Conservation (phyloP, 1,140 invertebrate genomes). For the Zophobas morio region DNA sequence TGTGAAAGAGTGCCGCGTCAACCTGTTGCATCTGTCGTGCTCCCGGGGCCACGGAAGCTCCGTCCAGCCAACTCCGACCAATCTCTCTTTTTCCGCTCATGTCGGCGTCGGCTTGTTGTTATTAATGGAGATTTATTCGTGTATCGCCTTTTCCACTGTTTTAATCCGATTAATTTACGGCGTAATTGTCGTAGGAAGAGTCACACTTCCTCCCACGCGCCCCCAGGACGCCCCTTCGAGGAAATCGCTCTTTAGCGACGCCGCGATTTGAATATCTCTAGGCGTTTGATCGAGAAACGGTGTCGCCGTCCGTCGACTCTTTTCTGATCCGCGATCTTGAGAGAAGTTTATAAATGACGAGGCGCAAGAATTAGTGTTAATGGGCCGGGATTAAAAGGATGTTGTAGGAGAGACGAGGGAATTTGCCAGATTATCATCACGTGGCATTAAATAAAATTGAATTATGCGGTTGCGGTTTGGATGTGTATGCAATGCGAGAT, state of each 20-base stretch:
- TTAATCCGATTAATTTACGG: slow-evolving; percentile 2
- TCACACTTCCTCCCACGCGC: not conserved
- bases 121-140: slow-evolving; percentile 14
- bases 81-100: not conserved
- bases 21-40: too few species aligned
- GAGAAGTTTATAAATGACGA: not conserved
- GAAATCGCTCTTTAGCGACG: not conserved
- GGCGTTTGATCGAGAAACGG: too few species aligned
- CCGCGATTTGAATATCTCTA: too few species aligned
- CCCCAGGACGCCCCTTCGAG: not conserved
- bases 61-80: too few species aligned
- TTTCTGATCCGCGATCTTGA: not conserved
- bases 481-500: too few species aligned
- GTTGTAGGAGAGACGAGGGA: slow-evolving; percentile 21
- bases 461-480: not conserved
- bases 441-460: not conserved
- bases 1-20: too few species aligned
- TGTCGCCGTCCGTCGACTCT: too few species aligned
- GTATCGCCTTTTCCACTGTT: not conserved
- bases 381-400: slow-evolving; percentile 11
- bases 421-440: not conserved
- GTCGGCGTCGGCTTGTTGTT: not conserved
- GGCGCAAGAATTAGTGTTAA: slow-evolving; percentile 7
- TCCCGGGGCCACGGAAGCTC: too few species aligned
- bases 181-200: not conserved